A percentile compares a stretch with the other conserved stretches of the same genome.
phyloP scores from a whole-genome alignment of 2,113 vertebrate genomes.

The Corythornis vintsioides region DNA sequence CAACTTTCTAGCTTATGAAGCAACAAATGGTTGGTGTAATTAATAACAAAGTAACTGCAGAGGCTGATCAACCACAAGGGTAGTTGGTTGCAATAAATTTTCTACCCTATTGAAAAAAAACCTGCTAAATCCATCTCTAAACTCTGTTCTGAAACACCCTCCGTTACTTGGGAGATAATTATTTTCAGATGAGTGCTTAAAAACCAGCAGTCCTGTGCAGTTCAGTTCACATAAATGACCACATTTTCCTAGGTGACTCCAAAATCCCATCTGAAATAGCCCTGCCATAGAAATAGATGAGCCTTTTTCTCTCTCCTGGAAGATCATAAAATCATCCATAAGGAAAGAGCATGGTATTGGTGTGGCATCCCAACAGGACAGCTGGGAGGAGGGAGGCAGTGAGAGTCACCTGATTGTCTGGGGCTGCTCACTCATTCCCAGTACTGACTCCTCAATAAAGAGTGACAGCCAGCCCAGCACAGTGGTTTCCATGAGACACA shows the following conservation, averaged over 20 bases:
- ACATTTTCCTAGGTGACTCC: background rate
- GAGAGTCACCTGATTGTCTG: background rate
- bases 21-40: background rate
- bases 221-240: background rate
- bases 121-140: background rate
- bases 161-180: background rate
- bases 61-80: background rate
- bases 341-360: background rate
- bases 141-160: background rate
- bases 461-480: background rate
- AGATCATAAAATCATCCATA: background rate
- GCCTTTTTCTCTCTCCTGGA: background rate
- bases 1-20: background rate
- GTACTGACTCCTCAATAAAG: background rate
- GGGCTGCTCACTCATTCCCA: background rate
- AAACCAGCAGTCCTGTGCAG: background rate
- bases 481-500: rapidly evolving
- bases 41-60: background rate
- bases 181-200: background rate
- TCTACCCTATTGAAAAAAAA: background rate
- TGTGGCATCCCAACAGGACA: background rate
- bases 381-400: background rate
- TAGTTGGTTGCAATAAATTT: background rate
- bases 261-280: background rate
- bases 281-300: background rate